Evolutionary conservation across 2,113 vertebrate species (phyloP).

Genomic region (Corapipo altera): DNA sequence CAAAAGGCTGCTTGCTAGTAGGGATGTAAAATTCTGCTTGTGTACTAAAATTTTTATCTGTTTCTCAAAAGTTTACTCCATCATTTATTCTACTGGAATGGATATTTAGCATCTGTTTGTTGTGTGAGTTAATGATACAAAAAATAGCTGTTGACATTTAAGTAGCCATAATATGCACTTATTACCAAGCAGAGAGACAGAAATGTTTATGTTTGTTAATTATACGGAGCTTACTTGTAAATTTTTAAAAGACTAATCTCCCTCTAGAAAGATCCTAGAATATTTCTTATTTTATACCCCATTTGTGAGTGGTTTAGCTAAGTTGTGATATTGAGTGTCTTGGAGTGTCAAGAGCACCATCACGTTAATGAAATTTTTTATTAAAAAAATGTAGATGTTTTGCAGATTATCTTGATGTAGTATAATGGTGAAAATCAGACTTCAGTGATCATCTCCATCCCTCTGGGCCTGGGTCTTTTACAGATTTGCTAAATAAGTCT

Average conservation of each 20-base stretch:
- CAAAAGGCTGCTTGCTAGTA: neutral
- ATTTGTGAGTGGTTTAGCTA: neutral
- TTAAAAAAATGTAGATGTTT: neutral
- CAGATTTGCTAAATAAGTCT: neutral
- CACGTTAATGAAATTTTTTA: neutral
- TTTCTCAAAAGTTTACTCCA: neutral
- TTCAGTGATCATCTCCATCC: neutral
- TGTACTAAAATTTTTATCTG: neutral
- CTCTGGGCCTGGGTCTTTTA: neutral
- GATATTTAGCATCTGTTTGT: neutral
- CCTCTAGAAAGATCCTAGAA: neutral
- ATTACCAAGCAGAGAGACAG: neutral
- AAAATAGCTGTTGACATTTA: neutral
- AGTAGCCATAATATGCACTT: neutral
- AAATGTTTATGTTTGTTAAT: conserved; percentile 24
- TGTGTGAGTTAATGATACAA: neutral
- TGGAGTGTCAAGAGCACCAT: neutral
- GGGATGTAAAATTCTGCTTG: neutral
- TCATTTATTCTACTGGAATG: neutral
- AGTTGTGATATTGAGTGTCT: neutral
- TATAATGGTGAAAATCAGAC: neutral
- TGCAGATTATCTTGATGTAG: neutral
- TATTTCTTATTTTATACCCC: neutral
- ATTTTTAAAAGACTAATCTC: neutral
- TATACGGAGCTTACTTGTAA: neutral